Evolutionary conservation across 2,888 invertebrate genomes (phyloP), one percentile per base, ranked within the genome.

Genomic region (Scaeva pyrastri): DNA sequence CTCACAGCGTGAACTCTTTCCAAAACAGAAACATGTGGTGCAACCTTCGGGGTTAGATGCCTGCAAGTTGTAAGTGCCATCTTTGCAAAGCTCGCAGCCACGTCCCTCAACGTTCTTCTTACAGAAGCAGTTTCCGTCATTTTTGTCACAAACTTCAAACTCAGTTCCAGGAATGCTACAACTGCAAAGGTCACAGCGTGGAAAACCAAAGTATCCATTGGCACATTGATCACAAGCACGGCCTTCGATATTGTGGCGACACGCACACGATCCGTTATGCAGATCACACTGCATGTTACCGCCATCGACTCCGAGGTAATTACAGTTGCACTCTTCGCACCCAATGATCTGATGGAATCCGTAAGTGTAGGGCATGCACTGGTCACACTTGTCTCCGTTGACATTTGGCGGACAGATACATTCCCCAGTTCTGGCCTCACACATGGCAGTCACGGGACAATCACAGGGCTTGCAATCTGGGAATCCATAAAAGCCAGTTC

Each of bases 11-110:
- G 96, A 95, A 0, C 98, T 97, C 92, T 97, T 97, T 1, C 98
- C 98, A 91, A 98, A 99, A 91, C 99, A 99, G 95, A 98, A 99
- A 91, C 99, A 99, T 89, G 97, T 96, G 1, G 98, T 98, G 91
- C 99, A 99, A 0, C 99, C 99, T 2, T 96, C 95, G 0, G 96
- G 95, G 91, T 99, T 98, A 74, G 93, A 94, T 2, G 94, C 94
- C 91, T 97, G 96, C 41, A 99, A 93, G 91, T 98, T 96, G 93
- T 98, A 99, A 5, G 97, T 97, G 16, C 98, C 98, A 43, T 97
- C 96, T 88, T 95, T 94, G 91, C 99, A 99, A 1, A 95, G 93
- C 89, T 97, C 96, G 91, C 99, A 99, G 10, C 95, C 95, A 80
- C 94, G 93, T 1, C 97, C 97, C 5, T 95, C 94, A 0, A 96